Evolutionary conservation across 2,797 vertebrate genomes (phyloP), one percentile per base, ranked within the genome.

Genomic region (Chloroceryle inda): DNA sequence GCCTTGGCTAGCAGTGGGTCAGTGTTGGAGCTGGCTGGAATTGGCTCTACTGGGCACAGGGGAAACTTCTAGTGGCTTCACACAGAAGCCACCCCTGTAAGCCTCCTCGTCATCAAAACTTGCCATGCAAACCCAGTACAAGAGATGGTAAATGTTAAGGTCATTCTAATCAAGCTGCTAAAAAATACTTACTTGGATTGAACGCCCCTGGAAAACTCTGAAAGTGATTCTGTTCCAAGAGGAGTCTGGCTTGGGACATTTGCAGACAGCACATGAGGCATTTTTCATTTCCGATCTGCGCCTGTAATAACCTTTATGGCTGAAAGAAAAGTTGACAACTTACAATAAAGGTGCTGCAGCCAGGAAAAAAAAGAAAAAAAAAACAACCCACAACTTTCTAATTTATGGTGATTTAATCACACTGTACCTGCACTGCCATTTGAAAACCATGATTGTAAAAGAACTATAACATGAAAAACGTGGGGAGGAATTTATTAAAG

Each of bases 401-500:
- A 92, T 94, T 96, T 95, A 96, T 89, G 86, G 79, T 94, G 92
- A 95, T 96, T 96, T 95, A 96, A 97, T 77, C 89, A 67, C 81
- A 63, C 74, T 49, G 78, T 95, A 96, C 82, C 92, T 94, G 80
- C 77, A 59, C 24, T 85, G 53, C 86, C 69, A 86, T 96, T 94
- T 94, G 80, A 96, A 97, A 96, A 91, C 66, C 67, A 33, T 53
- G 88, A 78, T 81, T 95, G 92, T 96, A 95, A 97, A 95, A 89
- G 81, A 81, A 72, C 85, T 94, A 74, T 96, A 95, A 96, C 93
- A 94, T 76, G 90, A 95, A 96, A 97, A 97, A 95, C 49, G 42
- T 91, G 88, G 84, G 69, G 90, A 96, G 96, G 87, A 95, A 96
- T 95, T 93, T 96, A 95, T 96, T 97, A 95, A 92, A 96, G 92